Evolutionary conservation across 2,113 vertebrate genomes (phyloP).

Genomic region (Globicephala melas): DNA sequence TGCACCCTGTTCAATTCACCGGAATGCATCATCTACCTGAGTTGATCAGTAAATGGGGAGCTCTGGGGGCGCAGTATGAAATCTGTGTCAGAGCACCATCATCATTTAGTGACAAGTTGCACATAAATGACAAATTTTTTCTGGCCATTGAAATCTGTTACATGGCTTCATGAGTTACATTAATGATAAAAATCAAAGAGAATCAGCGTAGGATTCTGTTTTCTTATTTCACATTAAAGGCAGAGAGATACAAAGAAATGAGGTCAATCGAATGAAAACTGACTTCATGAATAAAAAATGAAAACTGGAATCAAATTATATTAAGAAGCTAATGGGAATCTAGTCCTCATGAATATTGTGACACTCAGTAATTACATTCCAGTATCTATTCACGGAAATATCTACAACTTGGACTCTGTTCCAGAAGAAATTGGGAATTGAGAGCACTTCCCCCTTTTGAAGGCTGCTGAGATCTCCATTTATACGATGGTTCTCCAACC

Average conservation of each 20-base stretch:
- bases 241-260: conserved; percentile 37
- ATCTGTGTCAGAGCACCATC: not conserved
- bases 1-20: conserved; percentile 1
- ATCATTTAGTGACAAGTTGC: not conserved
- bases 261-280: conserved; percentile 41
- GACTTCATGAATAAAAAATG: conserved; percentile 70
- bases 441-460: not conserved
- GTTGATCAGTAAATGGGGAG: not conserved
- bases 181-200: conserved; percentile 23
- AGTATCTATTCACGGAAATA: conserved; percentile 21
- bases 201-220: not conserved
- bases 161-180: conserved; percentile 17
- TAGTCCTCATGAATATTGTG: conserved; percentile 34
- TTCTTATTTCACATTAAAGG: conserved; percentile 21
- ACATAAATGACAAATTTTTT: not conserved
- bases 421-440: not conserved
- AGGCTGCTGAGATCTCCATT: not conserved
- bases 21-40: conserved; percentile 25
- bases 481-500: not conserved
- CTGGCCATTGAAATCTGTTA: not conserved
- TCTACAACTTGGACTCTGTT: not conserved
- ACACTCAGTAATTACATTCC: conserved; percentile 47
- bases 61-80: not conserved
- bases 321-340: conserved; percentile 39
- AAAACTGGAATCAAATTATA: conserved; percentile 56